Evolutionary conservation across 64 coral and sea anemone genomes (phyloP).

Genomic region (Platygyra sinensis): DNA sequence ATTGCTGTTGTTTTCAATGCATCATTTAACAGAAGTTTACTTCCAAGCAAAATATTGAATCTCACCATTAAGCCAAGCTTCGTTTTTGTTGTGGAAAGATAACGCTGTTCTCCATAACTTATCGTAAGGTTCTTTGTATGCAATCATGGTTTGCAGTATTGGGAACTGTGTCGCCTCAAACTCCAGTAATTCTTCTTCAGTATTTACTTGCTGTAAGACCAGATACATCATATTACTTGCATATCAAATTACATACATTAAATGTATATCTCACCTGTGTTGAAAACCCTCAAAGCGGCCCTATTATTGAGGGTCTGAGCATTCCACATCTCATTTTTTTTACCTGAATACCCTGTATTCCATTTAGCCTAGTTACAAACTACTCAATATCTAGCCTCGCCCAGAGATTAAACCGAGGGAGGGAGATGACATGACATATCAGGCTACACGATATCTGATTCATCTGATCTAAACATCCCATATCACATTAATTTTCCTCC

Average conservation of each 20-base stretch:
- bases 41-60: neutral
- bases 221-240: neutral
- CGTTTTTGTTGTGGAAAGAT: conserved; percentile 95
- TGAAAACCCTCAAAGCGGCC: too few relatives aligned
- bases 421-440: too few relatives aligned
- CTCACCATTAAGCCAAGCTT: conserved; percentile 94
- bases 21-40: neutral
- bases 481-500: too few relatives aligned
- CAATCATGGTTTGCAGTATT: conserved; percentile 94
- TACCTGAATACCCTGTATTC: too few relatives aligned
- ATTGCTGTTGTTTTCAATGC: too few relatives aligned
- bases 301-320: too few relatives aligned
- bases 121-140: conserved; percentile 98
- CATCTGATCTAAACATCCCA: too few relatives aligned
- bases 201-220: conserved; percentile 75
- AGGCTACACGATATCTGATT: too few relatives aligned
- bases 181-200: conserved; percentile 88
- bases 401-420: too few relatives aligned
- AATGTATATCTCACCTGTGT: neutral
- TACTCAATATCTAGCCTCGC: too few relatives aligned
- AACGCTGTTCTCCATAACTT: conserved; percentile 97
- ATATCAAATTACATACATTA: neutral
- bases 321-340: too few relatives aligned
- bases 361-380: too few relatives aligned
- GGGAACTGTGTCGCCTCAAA: conserved; percentile 97